Base-by-base conservation (phyloP, 2,888 invertebrate species). In the Neoascia interrupta region DNA sequence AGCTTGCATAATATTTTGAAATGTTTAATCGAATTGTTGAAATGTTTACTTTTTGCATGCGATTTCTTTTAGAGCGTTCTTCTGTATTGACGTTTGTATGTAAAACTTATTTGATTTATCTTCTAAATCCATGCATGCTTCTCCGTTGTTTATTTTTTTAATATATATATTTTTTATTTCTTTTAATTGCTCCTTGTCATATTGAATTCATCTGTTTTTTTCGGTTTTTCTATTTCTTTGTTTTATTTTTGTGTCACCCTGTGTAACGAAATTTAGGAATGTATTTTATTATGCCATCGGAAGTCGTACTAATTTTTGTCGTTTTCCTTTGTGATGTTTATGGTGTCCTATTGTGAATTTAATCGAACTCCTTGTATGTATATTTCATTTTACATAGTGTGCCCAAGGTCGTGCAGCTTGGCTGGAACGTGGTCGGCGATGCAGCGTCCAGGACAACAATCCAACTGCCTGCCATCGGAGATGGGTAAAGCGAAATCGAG, bases 401-500 rank as follows among this genome's bases (percentile, higher is more conserved):
- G 94, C 93, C 85, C 93, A 93, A 88, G 94, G 95, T 84, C 93
- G 94, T 87, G 94, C 94, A 88, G 95, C 95, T 88, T 95, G 95
- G 95, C 93, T 94, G 89, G 94, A 94, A 85, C 87, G 91, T 79
- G 91, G 91, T 84, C 89, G 91, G 84, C 90, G 91, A 87, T 91
- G 90, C 89, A 92, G 93, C 86, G 93, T 93, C 90, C 93, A 93
- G 87, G 93, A 93, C 85, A 88, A 87, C 83, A 88, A 87, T 84
- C 91, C 92, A 86, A 90, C 90, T 87, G 90, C 90, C 86, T 90
- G 91, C 86, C 92, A 92, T 89, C 92, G 93, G 83, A 91, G 93
- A 90, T 96, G 96, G 96, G 94, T 95, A 91, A 94, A 95, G 89
- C 92, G 94, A 89, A 95, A 96, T 91, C 92, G 95, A 92, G 95